Conservation (phyloP, 2,113 vertebrate genomes). For the Notarius quadriscutis region DNA sequence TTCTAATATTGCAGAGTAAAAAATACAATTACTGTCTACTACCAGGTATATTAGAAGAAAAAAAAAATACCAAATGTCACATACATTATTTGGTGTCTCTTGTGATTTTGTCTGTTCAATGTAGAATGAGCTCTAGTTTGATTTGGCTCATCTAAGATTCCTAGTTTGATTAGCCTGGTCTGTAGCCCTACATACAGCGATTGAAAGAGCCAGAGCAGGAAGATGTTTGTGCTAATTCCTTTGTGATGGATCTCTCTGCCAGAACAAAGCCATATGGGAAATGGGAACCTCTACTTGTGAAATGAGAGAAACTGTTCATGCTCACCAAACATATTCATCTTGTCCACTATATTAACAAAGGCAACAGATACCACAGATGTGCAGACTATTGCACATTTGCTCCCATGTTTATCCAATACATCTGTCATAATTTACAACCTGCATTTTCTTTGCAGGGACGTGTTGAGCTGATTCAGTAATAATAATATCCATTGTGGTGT, state of each 20-base stretch:
- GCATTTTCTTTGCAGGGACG: neutral
- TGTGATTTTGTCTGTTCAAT: constrained; percentile 33
- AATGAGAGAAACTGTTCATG: constrained; percentile 43
- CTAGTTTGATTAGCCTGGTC: constrained; percentile 52
- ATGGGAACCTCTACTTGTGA: constrained; percentile 42
- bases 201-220: constrained; percentile 54
- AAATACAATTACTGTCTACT: neutral
- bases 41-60: neutral
- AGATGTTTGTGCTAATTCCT: constrained; percentile 49
- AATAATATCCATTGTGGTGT: neutral
- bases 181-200: constrained; percentile 25
- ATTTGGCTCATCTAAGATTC: constrained; percentile 25
- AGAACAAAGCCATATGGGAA: constrained; percentile 48
- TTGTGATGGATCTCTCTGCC: constrained; percentile 54
- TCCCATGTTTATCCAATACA: neutral
- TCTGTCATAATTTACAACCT: neutral
- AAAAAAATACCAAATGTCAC: neutral
- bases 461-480: neutral
- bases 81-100: neutral
- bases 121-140: constrained; percentile 21
- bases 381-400: neutral
- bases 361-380: neutral
- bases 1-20: neutral
- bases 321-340: constrained; percentile 18
- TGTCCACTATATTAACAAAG: constrained; percentile 20